phyloP scores from a whole-genome alignment of 2,797 vertebrate species.

The Uromys caudimaculatus region DNA sequence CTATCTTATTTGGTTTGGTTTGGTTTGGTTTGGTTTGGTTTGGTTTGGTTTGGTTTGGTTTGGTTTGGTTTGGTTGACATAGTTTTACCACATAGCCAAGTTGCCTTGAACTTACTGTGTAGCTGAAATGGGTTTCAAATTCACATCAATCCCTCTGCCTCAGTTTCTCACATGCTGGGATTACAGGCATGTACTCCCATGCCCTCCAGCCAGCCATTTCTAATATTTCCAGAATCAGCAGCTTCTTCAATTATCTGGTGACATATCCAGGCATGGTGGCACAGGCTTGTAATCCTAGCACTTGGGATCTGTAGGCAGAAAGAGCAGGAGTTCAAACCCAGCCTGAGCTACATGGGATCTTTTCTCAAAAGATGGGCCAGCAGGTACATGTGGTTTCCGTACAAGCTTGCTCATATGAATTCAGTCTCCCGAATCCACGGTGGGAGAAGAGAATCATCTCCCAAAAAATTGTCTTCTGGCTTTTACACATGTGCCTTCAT shows the following conservation, averaged over 20 bases:
- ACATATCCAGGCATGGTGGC: too few species aligned
- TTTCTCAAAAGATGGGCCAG: background rate
- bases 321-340: background rate
- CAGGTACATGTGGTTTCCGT: background rate
- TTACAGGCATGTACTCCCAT: background rate
- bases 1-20: background rate
- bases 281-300: background rate
- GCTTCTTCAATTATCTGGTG: background rate
- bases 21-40: background rate
- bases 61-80: background rate
- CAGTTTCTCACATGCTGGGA: background rate
- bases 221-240: background rate
- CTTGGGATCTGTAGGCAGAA: background rate
- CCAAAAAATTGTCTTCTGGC: background rate
- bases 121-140: background rate
- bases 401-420: background rate
- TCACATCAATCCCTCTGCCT: background rate
- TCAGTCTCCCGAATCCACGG: background rate
- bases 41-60: background rate
- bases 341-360: background rate
- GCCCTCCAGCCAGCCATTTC: background rate
- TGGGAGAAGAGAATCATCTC: background rate
- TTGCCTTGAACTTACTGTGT: background rate
- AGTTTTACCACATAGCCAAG: background rate
- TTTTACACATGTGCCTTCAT: background rate